Evolutionary conservation across 1,140 invertebrate genomes (phyloP), one percentile per base, ranked within the genome.

Genomic region (Drosophila parabipectinata): DNA sequence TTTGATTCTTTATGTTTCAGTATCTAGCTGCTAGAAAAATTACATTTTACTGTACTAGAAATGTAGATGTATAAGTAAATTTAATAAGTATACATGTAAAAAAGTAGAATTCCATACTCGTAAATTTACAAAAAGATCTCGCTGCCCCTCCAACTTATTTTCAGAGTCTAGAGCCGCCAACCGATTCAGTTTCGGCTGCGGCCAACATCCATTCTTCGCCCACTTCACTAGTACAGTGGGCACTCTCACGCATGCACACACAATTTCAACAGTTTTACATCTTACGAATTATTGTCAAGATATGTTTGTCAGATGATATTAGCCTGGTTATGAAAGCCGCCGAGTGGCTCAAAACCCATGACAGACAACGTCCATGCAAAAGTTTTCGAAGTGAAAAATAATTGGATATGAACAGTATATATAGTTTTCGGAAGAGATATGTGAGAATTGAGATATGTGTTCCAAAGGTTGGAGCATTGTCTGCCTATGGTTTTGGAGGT

Each of bases 221-320:
- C 41, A 37, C 72, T 71, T 12, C 32, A 50, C 26, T 52, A 34
- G 50, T 51, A 66, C 67, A 73, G 60, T 73, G 61, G 45, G 9
- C 50, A 54, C 60, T 52, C 71, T 59, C 50, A 60, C 57, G 68
- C 62, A 62, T 69, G 72, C 55, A 76, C 56, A 69, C 67, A 55
- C 58, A 79, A 57, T 87, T 88, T 87, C 59, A 79, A 87, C 83
- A 83, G 59, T 87, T 88, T 76, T 69, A 72, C 83, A 75, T 61
- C 82, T 85, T 87, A 89, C 58, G 81, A 90, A 91, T 89, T 87
- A 91, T 83, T 77, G 78, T 91, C 79, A 87, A 89, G 89, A 91
- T 91, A 91, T 89, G 89, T 91, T 77, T 85, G 77, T 85, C 71
- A 89, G 76, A 78, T 90, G 83, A 89, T 91, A 90, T 90, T 90